These are phyloP conservation scores for Chiropotes sagulatus DNA, from an alignment of 2,797 vertebrate species.

Conservation along the genomic window DNA sequence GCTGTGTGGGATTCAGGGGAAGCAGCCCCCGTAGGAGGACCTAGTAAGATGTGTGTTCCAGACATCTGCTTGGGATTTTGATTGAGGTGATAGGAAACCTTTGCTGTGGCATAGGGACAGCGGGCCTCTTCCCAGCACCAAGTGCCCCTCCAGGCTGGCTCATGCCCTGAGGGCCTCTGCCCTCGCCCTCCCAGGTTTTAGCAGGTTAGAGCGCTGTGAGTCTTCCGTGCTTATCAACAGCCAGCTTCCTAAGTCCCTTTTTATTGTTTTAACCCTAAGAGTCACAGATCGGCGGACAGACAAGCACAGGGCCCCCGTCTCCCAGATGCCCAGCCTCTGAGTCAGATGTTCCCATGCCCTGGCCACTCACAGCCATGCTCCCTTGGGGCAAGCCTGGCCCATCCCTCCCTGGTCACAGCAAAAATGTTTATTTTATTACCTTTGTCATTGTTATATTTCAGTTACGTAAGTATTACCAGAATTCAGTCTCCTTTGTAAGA, in stretches of 20 bases:
- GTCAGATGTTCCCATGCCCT: neutral
- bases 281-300: neutral
- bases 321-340: neutral
- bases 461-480: neutral
- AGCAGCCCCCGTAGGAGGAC: neutral
- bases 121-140: neutral
- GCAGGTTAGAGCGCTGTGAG: no score
- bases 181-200: no score
- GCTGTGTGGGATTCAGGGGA: neutral
- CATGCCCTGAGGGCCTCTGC: neutral
- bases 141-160: neutral
- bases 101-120: neutral
- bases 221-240: neutral
- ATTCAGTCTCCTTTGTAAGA: neutral
- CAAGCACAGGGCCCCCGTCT: neutral
- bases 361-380: neutral
- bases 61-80: neutral
- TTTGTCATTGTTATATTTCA: neutral
- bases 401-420: neutral
- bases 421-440: neutral
- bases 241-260: neutral
- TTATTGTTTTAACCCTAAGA: neutral
- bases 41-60: neutral
- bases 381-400: neutral
- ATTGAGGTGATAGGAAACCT: neutral